Evolutionary conservation across 2,113 vertebrate genomes (phyloP).

Genomic region (Girardinichthys multiradiatus): DNA sequence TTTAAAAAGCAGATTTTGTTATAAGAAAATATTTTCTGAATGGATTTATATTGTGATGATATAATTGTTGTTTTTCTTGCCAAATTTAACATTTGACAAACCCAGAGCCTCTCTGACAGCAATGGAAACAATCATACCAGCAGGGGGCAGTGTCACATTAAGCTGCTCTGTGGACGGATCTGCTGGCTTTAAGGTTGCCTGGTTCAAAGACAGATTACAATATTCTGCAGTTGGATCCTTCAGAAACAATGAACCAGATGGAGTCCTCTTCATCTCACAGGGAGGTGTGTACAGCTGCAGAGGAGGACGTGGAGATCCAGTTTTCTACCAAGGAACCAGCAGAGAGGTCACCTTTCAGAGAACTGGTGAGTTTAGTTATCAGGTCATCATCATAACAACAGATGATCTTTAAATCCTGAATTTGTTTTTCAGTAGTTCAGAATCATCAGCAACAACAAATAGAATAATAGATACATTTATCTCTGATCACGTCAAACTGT

Average conservation of each 20-base stretch:
- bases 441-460: too few relatives aligned
- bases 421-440: too few relatives aligned
- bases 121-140: background rate
- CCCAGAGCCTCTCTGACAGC: background rate
- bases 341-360: background rate
- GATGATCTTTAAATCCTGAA: too few relatives aligned
- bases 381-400: too few relatives aligned
- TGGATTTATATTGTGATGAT: too few relatives aligned
- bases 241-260: background rate
- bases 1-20: too few relatives aligned
- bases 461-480: too few relatives aligned
- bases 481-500: too few relatives aligned
- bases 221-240: background rate
- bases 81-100: background rate
- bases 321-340: background rate
- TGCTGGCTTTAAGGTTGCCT: slow-evolving; percentile 4
- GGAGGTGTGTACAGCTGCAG: slow-evolving; percentile 17
- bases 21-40: too few relatives aligned
- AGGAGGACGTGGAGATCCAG: slow-evolving; percentile 14
- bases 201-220: background rate
- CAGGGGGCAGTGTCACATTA: background rate
- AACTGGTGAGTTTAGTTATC: slow-evolving; percentile 19
- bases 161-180: background rate
- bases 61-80: background rate
- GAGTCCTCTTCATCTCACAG: background rate